Base-by-base conservation (phyloP, 2,888 invertebrate species). In the Spilosoma lubricipeda region DNA sequence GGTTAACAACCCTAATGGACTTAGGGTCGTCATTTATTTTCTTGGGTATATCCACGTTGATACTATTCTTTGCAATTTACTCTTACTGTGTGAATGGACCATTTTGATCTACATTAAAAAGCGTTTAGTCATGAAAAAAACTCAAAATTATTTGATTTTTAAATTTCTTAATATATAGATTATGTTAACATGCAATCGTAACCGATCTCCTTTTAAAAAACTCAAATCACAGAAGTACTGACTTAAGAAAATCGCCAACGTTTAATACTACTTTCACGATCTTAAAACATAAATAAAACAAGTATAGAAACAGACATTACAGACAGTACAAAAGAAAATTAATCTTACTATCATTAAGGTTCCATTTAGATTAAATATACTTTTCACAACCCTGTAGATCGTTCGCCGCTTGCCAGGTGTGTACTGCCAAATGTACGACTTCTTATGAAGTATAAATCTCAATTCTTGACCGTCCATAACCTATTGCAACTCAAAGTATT, bases 1-100 rank as follows among this genome's bases (percentile, higher is more conserved):
- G 87, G 87, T 88, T 86, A 88, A 85, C 86, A 87, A 88, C 88
- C 87, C 84, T 86, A 73, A 70, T 73, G 68, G 39, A 67, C 73
- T 66, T 77, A 84, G 85, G 85, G 85, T 80, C 77, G 73, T 67
- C 79, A 75, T 78, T 59, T 48, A 65, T 70, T 52, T 30, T 52
- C 74, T 74, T 75, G 4, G 27, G 23, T 9, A 33, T n/a, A 66
- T 71, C 18, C 8, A 48, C n/a, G 13, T 36, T 15, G 33, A 52
- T 36, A 5, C 13, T 13, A 52, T 52, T 5, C 42, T 27, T 15
- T 18, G 9, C 27, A 9, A 27, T 42, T 27, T 13, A 33, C 2
- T 15, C 18, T 30, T 13, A 63, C 1, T 63, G 5, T 59, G 11
- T 13, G 13, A 9, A 23, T 23, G 1, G 13, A 11, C 39, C 39